These are phyloP conservation scores for Lysandra coridon DNA, from an alignment of 2,888 invertebrate genomes.

Conservation along the genomic window DNA sequence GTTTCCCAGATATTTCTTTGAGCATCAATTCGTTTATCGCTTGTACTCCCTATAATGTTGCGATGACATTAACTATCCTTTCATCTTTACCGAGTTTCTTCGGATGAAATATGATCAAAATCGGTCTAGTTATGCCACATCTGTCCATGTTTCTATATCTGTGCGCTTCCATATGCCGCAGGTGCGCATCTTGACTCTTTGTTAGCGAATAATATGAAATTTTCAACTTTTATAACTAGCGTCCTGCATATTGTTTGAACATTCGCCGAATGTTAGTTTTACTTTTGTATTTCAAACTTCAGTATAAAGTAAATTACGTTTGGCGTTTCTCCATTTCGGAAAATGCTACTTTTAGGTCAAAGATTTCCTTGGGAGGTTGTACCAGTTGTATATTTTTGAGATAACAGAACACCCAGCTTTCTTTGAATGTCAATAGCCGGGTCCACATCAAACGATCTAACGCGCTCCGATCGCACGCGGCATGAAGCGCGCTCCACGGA, in stretches of 20 bases:
- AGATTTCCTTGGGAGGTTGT: background rate
- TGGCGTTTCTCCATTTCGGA: background rate
- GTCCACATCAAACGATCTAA: too few species aligned
- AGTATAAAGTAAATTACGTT: slow-evolving; percentile 15
- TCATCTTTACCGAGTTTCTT: background rate
- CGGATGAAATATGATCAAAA: background rate
- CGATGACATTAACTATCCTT: too few species aligned
- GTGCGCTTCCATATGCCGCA: slow-evolving; percentile 29
- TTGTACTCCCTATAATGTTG: too few species aligned
- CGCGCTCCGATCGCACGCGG: too few species aligned
- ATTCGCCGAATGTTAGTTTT: slow-evolving; percentile 36
- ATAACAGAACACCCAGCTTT: background rate
- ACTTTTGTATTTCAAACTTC: slow-evolving; percentile 30
- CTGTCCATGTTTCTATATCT: background rate
- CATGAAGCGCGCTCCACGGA: too few species aligned
- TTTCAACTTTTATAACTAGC: slow-evolving; percentile 40
- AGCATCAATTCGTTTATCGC: too few species aligned
- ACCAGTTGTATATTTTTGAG: background rate
- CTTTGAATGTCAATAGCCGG: too few species aligned
- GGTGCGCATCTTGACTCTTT: slow-evolving; percentile 38
- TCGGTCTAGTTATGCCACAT: background rate
- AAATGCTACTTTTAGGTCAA: background rate
- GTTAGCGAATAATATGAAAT: slow-evolving; percentile 40
- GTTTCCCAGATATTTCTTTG: too few species aligned
- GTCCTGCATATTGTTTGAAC: slow-evolving; percentile 38